Evolutionary conservation across 2,797 vertebrate genomes (phyloP).

Genomic region (Bradypus variegatus): DNA sequence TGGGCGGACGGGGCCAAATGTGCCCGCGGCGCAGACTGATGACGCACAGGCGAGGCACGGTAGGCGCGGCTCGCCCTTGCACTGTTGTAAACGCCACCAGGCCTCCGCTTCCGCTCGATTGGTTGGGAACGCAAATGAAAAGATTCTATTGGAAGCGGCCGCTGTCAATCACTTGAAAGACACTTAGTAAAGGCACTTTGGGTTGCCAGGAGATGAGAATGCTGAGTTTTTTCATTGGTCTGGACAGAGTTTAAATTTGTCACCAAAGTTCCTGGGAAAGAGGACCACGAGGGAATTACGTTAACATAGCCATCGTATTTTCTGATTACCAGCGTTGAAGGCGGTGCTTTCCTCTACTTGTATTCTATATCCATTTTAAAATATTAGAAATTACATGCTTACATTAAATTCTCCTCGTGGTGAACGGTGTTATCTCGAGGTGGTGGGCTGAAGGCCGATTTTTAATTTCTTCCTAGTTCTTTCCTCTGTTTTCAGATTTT

Average conservation of each 20-base stretch:
- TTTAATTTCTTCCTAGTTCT: neutral
- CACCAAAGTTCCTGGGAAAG: neutral
- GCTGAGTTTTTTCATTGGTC: neutral
- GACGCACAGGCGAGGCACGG: neutral
- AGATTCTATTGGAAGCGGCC: accelerated
- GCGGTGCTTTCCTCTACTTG: neutral
- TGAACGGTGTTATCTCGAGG: neutral
- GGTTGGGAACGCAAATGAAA: accelerated
- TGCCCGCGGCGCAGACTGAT: neutral
- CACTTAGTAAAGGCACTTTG: accelerated
- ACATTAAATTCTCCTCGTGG: neutral
- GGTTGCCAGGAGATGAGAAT: neutral
- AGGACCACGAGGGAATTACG: neutral
- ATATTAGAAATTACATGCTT: neutral
- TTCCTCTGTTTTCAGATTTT: neutral
- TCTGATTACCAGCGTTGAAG: neutral
- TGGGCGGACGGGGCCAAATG: neutral
- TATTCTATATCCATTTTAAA: neutral
- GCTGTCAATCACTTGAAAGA: neutral
- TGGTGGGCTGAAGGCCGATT: neutral
- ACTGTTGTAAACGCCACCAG: neutral
- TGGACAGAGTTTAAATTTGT: neutral
- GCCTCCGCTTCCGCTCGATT: neutral
- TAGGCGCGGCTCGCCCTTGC: accelerated
- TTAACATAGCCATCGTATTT: neutral